A percentile compares a stretch with the other conserved stretches of the same genome.
Evolutionary conservation across 1,140 invertebrate species (phyloP).

Genomic region (Calliopsis andreniformis): DNA sequence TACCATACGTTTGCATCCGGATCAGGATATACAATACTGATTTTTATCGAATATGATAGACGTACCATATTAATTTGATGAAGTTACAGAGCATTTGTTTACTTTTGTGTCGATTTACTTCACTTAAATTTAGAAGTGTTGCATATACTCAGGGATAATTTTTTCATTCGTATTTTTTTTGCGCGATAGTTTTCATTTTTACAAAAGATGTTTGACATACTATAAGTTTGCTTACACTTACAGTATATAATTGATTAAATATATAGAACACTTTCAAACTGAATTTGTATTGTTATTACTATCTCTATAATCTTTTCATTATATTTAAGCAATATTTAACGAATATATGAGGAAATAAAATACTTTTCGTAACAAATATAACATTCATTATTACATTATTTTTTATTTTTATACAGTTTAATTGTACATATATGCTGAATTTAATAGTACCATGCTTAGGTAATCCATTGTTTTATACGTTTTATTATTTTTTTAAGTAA

Average conservation of each 20-base stretch:
- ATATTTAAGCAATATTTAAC: background rate
- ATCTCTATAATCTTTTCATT: background rate
- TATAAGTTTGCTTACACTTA: background rate
- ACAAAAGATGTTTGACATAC: background rate
- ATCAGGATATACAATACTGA: slow-evolving; percentile 41
- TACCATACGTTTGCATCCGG: slow-evolving; percentile 44
- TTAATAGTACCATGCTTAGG: background rate
- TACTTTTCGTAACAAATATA: background rate
- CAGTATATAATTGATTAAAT: background rate
- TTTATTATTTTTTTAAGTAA: slow-evolving; percentile 44
- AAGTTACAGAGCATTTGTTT: slow-evolving; percentile 19
- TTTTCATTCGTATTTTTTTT: slow-evolving; percentile 1
- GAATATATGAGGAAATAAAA: background rate
- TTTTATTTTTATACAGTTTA: background rate
- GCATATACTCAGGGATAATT: slow-evolving; percentile 25
- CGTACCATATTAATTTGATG: background rate
- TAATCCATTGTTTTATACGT: slow-evolving; percentile 30
- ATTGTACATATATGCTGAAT: background rate
- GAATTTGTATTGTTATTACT: background rate
- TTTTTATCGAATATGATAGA: background rate
- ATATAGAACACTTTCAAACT: background rate
- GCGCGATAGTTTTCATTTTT: background rate
- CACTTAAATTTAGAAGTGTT: slow-evolving; percentile 19
- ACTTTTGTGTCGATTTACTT: background rate
- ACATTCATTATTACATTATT: background rate